These are phyloP conservation scores for Rhingia rostrata DNA, from an alignment of 2,888 invertebrate species.

Conservation along the genomic window DNA sequence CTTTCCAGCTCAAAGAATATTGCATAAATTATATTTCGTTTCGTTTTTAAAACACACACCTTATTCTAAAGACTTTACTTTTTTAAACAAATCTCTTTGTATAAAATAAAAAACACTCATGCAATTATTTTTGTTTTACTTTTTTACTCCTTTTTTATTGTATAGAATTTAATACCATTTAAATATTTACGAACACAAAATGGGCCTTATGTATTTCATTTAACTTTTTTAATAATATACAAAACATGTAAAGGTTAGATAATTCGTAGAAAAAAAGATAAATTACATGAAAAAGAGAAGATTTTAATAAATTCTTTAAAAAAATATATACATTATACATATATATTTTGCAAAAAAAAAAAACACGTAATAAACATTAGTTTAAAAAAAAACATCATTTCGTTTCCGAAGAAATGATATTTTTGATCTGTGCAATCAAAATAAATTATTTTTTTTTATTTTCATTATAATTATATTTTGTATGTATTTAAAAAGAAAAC, in stretches of 20 bases:
- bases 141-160: conserved; percentile 30
- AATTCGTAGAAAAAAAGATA: conserved; percentile 56
- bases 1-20: conserved; percentile 67
- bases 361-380: conserved; percentile 10
- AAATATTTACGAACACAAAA: conserved; percentile 73
- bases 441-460: conserved; percentile 73
- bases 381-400: conserved; percentile 72
- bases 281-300: conserved; percentile 29
- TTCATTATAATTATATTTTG: conserved; percentile 49
- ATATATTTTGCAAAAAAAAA: conserved; percentile 57
- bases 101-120: conserved; percentile 55
- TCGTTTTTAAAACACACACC: conserved; percentile 21
- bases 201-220: conserved; percentile 74
- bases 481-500: conserved; percentile 48
- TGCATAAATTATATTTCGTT: conserved; percentile 54
- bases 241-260: conserved; percentile 56
- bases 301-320: conserved; percentile 35
- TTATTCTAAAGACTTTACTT: conserved; percentile 63
- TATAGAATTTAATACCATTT: conserved; percentile 52
- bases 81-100: conserved; percentile 34
- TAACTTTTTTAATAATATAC: conserved; percentile 60
- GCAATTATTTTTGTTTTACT: conserved; percentile 55
- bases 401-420: conserved; percentile 72
- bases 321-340: conserved; percentile 63
- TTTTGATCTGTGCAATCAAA: conserved; percentile 76